Percentiles rank a stretch among this genome's conserved stretches.
Conservation (phyloP, 2,797 vertebrate species). For the Arremon aurantiirostris region DNA sequence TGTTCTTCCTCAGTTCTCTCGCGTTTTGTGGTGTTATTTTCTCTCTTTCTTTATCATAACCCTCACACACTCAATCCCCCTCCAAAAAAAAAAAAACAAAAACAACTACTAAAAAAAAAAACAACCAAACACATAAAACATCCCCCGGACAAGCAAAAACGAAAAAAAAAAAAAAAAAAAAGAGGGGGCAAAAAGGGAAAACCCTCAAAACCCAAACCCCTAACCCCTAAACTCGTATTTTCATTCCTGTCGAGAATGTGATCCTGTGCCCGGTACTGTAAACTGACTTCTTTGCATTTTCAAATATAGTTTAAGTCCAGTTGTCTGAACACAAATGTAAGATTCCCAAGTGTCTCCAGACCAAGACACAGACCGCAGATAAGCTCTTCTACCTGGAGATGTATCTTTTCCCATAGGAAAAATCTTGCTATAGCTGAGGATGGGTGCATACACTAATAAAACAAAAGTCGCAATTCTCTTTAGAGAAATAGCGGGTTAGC, state of each 20-base stretch:
- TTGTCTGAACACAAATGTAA: background rate
- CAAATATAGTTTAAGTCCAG: background rate
- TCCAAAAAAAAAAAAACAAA: background rate
- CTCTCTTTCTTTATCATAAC: background rate
- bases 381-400: background rate
- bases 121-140: no score
- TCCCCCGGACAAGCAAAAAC: fast-evolving
- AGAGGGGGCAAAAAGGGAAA: no score
- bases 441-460: background rate
- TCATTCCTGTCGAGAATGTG: background rate
- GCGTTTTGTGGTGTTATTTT: background rate
- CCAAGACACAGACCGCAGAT: background rate
- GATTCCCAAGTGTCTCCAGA: background rate
- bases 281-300: background rate
- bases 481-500: background rate
- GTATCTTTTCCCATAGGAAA: background rate
- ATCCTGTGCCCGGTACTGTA: background rate
- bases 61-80: fast-evolving
- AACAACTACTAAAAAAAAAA: background rate
- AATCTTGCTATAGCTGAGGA: background rate
- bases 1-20: background rate
- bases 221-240: background rate
- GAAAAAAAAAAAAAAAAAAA: background rate
- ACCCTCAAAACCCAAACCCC: background rate
- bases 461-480: background rate